phyloP scores from a whole-genome alignment of 2,797 vertebrate species.

The Rhinella marina region DNA sequence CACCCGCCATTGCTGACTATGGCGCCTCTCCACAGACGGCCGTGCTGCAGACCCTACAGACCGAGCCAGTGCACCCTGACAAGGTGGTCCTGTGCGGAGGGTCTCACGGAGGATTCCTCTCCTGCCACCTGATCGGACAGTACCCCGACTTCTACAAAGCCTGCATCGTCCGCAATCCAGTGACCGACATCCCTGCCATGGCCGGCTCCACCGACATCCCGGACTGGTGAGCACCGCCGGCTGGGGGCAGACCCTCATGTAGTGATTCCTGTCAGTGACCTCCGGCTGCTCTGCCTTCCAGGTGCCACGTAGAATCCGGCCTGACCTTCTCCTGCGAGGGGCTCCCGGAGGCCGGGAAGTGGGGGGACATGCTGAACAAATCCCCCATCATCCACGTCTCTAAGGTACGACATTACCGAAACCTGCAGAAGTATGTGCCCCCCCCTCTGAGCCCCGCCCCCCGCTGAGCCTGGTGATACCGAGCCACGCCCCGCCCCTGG shows the following conservation, averaged over 20 bases:
- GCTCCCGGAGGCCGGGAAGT: constrained; percentile 78
- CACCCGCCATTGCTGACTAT: not conserved
- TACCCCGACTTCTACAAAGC: constrained; percentile 88
- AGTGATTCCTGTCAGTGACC: not conserved
- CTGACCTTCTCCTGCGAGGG: constrained; percentile 75
- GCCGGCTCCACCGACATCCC: constrained; percentile 90
- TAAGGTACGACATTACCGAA: constrained; percentile 71
- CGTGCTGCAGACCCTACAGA: constrained; percentile 83
- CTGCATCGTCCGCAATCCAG: constrained; percentile 89
- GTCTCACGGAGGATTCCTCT: constrained; percentile 95
- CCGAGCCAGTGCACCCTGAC: constrained; percentile 73
- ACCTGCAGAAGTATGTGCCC: not conserved
- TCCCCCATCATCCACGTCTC: constrained; percentile 85
- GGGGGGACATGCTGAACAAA: constrained; percentile 85
- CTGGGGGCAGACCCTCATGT: not conserved
- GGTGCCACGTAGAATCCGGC: constrained; percentile 88
- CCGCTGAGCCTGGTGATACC: no score
- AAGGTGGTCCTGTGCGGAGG: constrained; percentile 86
- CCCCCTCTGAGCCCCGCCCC: no score
- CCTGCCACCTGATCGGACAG: constrained; percentile 93
- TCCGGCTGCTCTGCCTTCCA: constrained; percentile 65
- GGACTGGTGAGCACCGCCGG: constrained; percentile 83
- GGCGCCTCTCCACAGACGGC: constrained; percentile 72
- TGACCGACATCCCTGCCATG: constrained; percentile 92
- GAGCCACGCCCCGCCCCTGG: no score